Evolutionary conservation across 1,140 invertebrate genomes (phyloP), one percentile per base, ranked within the genome.

Genomic region (Amphibalanus amphitrite): DNA sequence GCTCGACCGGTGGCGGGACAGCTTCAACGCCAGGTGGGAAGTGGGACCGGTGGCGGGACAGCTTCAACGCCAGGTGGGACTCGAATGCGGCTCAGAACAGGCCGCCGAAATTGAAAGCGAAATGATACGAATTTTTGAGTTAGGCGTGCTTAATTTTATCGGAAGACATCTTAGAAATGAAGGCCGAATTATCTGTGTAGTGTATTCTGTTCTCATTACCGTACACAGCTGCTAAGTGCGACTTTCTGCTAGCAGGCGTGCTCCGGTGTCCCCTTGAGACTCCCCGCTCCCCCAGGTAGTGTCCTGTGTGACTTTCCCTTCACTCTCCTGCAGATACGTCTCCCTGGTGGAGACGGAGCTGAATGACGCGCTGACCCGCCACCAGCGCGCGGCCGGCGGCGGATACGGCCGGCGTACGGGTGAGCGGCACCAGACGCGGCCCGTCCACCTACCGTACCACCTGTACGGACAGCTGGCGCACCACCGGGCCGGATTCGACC

Each of bases 381-480:
- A 93, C 78, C 89, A 92, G 75, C 84, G 89, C 73, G 87, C 86
- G 33, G 90, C 91, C 76, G 87, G 90, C 78, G 92, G 91, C 0
- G 86, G 84, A 72, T 84, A 83, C 75, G 82, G 82, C 6, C 74
- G 84, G 74, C 69, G 78, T 73, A 71, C 77, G 75, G 75, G 76
- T 73, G 73, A 80, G 79, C 77, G 81, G 74, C 74, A 79, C 74
- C 75, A 77, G 0, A 76, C 81, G n/a, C 76, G 78, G 28, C 86
- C 88, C 77, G 83, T 89, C 13, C 89, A 85, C 77, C 82, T 95
- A 23, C 88, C 90, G 3, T 88, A 89, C 0, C 94, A 98, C 83
- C 80, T 97, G 17, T 92, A 96, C 79, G 91, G 91, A 0, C 90
- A 95, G 77, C 83, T 97, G 33, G 88, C 86, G 0, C 88, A 90